Conservation (phyloP, 1,140 invertebrate genomes). For the Stegodyphus dumicola region DNA sequence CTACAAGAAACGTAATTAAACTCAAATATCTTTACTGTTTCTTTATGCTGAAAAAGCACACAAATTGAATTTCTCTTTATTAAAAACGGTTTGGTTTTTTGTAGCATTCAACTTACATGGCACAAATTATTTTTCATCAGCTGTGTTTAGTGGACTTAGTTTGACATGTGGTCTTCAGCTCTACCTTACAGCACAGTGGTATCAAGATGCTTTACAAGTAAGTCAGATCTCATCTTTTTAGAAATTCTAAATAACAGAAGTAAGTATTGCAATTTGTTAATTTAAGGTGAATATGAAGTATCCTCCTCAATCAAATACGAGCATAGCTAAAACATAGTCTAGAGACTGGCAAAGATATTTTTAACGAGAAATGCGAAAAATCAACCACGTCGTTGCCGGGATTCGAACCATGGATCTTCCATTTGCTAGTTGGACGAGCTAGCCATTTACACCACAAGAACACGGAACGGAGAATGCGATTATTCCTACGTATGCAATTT, state of each 20-base stretch:
- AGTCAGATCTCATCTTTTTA: neutral
- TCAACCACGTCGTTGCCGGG: no score
- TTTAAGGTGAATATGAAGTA: neutral
- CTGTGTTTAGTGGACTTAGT: conserved; percentile 36
- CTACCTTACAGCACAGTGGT: conserved; percentile 33
- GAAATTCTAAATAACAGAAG: neutral
- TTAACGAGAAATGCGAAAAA: no score
- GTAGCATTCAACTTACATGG: conserved; percentile 13
- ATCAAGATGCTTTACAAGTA: conserved; percentile 40
- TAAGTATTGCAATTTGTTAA: neutral
- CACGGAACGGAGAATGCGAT: no score
- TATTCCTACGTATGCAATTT: no score
- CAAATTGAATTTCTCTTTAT: neutral
- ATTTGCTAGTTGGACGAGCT: no score
- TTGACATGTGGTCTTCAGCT: conserved; percentile 29
- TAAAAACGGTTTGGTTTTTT: neutral
- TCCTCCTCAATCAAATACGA: neutral
- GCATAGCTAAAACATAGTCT: neutral
- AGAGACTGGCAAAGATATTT: neutral
- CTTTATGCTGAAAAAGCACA: neutral
- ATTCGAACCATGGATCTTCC: no score
- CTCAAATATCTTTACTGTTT: neutral
- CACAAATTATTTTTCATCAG: conserved; percentile 21
- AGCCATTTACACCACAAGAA: no score
- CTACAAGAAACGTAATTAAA: neutral